phyloP scores from a whole-genome alignment of 2,797 vertebrate genomes.

The Percopsis omiscomaycus region DNA sequence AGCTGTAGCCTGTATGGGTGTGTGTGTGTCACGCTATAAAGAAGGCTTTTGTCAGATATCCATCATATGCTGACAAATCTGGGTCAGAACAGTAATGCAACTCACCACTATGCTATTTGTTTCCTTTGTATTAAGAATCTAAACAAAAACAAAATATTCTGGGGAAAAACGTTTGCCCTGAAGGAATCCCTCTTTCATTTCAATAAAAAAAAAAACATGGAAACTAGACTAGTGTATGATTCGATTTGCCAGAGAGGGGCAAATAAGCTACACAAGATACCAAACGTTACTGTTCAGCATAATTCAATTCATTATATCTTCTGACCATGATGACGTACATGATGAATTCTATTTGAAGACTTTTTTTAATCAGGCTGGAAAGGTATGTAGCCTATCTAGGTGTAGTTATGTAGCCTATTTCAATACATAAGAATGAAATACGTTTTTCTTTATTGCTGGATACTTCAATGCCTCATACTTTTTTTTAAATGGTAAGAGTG shows the following conservation, averaged over 20 bases:
- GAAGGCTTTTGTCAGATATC: constrained; percentile 47
- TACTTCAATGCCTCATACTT: neutral
- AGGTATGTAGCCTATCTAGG: no score
- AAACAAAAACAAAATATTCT: no score
- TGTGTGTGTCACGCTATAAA: constrained; percentile 39
- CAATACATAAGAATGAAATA: no score
- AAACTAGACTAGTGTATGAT: neutral
- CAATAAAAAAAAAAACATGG: neutral
- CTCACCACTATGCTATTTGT: neutral
- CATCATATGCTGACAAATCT: constrained; percentile 63
- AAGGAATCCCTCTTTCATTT: neutral
- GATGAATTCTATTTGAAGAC: neutral
- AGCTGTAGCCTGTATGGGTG: neutral
- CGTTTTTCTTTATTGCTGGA: no score
- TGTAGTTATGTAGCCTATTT: no score
- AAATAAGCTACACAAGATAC: neutral
- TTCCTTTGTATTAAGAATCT: no score
- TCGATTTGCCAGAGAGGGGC: constrained; percentile 8
- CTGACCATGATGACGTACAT: constrained; percentile 5
- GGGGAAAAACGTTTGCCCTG: no score
- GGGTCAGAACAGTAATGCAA: constrained; percentile 9
- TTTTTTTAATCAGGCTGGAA: no score
- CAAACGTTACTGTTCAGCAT: neutral
- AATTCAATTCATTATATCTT: constrained; percentile 9
- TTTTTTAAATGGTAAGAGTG: neutral